phyloP scores from a whole-genome alignment of 2,888 invertebrate genomes.

The Reticulitermes lucifugus region DNA sequence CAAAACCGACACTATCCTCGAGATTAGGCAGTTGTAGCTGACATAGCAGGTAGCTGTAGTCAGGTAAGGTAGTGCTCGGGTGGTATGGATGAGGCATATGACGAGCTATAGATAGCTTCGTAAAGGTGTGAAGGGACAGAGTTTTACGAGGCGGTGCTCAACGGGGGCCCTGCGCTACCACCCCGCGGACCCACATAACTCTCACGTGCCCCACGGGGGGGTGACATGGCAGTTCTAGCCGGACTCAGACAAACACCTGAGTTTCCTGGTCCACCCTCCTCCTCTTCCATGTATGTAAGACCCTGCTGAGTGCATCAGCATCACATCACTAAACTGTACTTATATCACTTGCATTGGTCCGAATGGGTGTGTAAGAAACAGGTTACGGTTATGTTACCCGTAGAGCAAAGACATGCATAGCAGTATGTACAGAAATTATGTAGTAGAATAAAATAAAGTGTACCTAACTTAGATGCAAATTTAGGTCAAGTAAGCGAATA shows the following conservation, averaged over 20 bases:
- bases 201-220: constrained; percentile 25
- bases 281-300: neutral
- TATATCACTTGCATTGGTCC: neutral
- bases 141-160: constrained; percentile 47
- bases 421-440: too few relatives aligned
- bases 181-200: constrained; percentile 27
- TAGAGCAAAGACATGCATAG: too few relatives aligned
- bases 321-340: neutral
- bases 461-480: too few relatives aligned
- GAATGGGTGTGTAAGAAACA: too few relatives aligned
- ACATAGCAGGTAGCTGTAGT: neutral
- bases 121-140: constrained; percentile 49
- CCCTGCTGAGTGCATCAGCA: constrained; percentile 12
- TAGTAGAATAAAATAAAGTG: too few relatives aligned
- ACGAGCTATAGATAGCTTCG: constrained; percentile 29
- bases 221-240: constrained; percentile 2
- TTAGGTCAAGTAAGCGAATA: too few relatives aligned
- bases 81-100: constrained; percentile 22
- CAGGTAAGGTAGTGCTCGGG: constrained; percentile 1
- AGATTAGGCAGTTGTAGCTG: neutral
- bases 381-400: too few relatives aligned
- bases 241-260: constrained; percentile 6
- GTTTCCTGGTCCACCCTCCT: constrained; percentile 12
- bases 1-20: too few relatives aligned
- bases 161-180: constrained; percentile 34